A percentile compares a stretch with the other conserved stretches of the same genome.
phyloP scores from a whole-genome alignment of 2,888 invertebrate species.

The Acleris emargana region DNA sequence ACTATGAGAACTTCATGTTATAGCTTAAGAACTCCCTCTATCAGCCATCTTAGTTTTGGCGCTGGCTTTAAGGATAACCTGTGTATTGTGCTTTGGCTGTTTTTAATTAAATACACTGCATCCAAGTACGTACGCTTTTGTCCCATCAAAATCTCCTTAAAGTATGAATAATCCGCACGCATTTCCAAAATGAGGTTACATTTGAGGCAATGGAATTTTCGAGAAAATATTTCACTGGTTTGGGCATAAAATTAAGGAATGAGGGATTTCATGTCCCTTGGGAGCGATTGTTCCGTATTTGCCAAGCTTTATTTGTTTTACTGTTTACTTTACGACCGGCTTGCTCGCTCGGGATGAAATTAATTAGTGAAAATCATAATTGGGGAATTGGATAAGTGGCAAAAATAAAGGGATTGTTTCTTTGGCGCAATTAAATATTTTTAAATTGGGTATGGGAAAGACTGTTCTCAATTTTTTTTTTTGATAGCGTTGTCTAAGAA shows the following conservation, averaged over 20 bases:
- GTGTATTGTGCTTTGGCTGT: too few relatives aligned
- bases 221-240: conserved; percentile 28
- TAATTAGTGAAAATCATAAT: conserved; percentile 27
- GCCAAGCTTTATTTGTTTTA: conserved; percentile 27
- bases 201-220: conserved; percentile 14
- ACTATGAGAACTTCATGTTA: too few relatives aligned
- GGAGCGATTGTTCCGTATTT: conserved; percentile 30
- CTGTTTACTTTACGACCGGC: conserved; percentile 27
- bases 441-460: background rate
- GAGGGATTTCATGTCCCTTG: conserved; percentile 14
- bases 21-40: too few relatives aligned
- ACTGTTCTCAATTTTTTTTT: background rate
- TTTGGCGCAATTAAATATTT: background rate
- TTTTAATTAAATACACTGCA: background rate
- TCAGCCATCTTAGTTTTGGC: too few relatives aligned
- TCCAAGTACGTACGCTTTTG: background rate
- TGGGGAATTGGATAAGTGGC: conserved; percentile 1
- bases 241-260: conserved; percentile 23
- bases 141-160: background rate
- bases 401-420: background rate
- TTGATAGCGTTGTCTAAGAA: background rate
- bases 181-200: conserved; percentile 13
- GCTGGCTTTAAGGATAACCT: too few relatives aligned
- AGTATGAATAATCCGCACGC: conserved; percentile 13
- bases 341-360: conserved; percentile 7